phyloP scores from a whole-genome alignment of 2,797 vertebrate genomes.

The Chaetodon trifasciatus region DNA sequence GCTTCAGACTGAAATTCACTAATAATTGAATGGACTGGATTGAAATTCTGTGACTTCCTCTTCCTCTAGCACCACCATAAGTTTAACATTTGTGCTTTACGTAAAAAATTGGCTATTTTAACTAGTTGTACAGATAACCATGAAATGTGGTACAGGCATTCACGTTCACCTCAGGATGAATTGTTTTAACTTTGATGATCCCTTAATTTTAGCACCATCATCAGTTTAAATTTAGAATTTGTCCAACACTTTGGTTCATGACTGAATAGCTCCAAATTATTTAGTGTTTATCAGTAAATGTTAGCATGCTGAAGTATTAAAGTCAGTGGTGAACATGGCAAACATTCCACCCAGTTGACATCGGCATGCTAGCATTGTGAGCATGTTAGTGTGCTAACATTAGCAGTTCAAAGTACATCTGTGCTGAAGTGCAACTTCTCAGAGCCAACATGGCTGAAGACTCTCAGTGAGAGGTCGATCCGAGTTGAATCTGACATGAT shows the following conservation, averaged over 20 bases:
- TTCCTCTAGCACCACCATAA: too few relatives aligned
- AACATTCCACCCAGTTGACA: neutral
- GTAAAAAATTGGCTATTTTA: too few relatives aligned
- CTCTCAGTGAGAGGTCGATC: constrained; percentile 1
- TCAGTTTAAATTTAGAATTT: neutral
- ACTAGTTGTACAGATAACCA: too few relatives aligned
- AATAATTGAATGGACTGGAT: neutral
- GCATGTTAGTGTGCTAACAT: neutral
- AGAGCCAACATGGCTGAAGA: neutral
- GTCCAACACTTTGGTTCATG: neutral
- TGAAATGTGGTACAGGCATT: neutral
- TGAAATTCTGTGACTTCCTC: too few relatives aligned
- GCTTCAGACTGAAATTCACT: neutral
- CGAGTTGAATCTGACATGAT: constrained; percentile 36
- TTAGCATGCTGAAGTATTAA: too few relatives aligned
- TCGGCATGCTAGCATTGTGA: neutral
- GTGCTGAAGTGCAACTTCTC: neutral
- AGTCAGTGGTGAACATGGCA: neutral
- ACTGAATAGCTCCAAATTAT: neutral
- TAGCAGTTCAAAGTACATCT: neutral
- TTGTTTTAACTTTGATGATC: neutral
- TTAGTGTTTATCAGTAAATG: neutral
- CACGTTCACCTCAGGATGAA: neutral
- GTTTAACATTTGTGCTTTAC: too few relatives aligned
- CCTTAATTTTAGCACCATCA: neutral